Base-by-base conservation (phyloP, 2,888 invertebrate genomes). In the Drosophila maculinotata region DNA sequence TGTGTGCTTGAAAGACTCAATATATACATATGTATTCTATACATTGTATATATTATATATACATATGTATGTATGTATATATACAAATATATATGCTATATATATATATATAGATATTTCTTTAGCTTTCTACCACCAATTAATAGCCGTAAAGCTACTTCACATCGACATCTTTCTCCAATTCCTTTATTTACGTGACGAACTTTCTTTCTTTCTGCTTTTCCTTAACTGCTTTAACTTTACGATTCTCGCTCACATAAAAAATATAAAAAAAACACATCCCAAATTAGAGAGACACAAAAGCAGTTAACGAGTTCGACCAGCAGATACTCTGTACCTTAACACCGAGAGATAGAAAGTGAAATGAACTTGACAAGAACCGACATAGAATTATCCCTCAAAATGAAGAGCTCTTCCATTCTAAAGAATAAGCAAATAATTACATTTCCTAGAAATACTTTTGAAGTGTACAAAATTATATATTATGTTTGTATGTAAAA, bases 231-330 rank as follows among this genome's bases (percentile, higher is more conserved):
- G 35, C 35, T 59, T 41, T 33, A 41, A 58, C 76, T 78, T 82
- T 82, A 76, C 73, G 76, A 83, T 83, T 72, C 62, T 60, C 64
- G 54, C 48, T 41, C 48, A 59, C 80, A 72, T 79, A 79, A 25
- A 12, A 77, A 69, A 47, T n/a, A n/a, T n/a, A 25, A 20, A 9
- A 12, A 82, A 77, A 69, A 47, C 54, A 68, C 49, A 66, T 44
- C n/a, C 60, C 20, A 56, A 70, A 68, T 49, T 60, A 57, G 41
- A 53, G 52, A 20, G 41, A 30, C 41, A 45, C 5, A 10, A n/a
- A 26, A 10, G 28, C n/a, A 3, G 20, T n/a, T n/a, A 20, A 2
- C 20, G 4, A 20, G 3, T 10, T 17, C 8, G 17, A 20, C 17
- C n/a, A 3, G n/a, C 7, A 38, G n/a, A n/a, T n/a, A 7, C 17